Evolutionary conservation across 2,888 invertebrate species (phyloP).

Genomic region (Myopa tessellatipennis): DNA sequence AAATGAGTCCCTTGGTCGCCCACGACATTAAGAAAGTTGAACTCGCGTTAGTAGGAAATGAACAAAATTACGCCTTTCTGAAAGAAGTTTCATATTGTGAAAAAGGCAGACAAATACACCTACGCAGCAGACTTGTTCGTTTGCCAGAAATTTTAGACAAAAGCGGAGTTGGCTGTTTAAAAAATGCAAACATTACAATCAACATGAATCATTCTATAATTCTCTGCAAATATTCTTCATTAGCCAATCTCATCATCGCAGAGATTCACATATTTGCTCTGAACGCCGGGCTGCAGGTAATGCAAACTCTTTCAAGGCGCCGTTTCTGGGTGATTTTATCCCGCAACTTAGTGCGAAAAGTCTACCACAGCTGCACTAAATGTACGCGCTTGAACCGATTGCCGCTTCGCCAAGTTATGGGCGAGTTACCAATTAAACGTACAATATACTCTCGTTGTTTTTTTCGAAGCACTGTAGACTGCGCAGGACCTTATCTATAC

Average conservation of each 20-base stretch:
- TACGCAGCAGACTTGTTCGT: neutral
- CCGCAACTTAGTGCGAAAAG: no score
- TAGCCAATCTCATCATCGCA: slow-evolving; percentile 15
- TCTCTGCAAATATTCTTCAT: slow-evolving; percentile 25
- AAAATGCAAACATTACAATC: slow-evolving; percentile 7
- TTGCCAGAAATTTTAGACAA: slow-evolving; percentile 16
- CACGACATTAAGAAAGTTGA: slow-evolving; percentile 25
- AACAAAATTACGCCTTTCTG: neutral
- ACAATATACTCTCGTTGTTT: no score
- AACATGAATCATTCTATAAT: slow-evolving; percentile 28
- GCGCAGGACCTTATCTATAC: no score
- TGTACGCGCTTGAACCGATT: no score
- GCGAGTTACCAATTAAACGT: no score
- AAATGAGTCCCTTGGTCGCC: neutral
- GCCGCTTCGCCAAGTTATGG: no score
- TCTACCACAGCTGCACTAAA: neutral
- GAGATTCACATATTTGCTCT: neutral
- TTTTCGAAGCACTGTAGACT: no score
- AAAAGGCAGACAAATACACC: neutral
- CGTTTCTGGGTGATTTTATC: no score
- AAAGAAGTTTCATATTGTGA: slow-evolving; percentile 21
- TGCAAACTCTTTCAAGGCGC: no score
- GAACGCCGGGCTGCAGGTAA: no score
- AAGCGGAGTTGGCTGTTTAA: neutral
- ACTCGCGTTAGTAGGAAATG: slow-evolving; percentile 5